Evolutionary conservation across 2,113 vertebrate species (phyloP).

Genomic region (Gavia stellata): DNA sequence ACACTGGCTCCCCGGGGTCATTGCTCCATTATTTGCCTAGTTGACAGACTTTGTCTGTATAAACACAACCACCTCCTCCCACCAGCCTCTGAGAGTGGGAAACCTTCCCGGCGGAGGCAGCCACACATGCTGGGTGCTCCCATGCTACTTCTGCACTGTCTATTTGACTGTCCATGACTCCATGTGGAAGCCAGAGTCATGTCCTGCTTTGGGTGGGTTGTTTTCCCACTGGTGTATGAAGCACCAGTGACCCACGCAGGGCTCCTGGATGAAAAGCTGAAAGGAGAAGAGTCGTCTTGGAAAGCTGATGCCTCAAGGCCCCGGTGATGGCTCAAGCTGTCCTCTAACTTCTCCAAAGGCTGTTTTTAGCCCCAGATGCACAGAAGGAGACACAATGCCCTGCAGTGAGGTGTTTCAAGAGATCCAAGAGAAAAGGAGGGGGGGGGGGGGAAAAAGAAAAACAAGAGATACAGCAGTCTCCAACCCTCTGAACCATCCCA

Average conservation of each 20-base stretch:
- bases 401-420: background rate
- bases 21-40: background rate
- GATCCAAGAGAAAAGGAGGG: background rate
- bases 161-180: rapidly evolving
- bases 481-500: background rate
- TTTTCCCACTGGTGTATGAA: background rate
- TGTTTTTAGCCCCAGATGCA: background rate
- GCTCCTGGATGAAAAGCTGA: background rate
- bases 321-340: background rate
- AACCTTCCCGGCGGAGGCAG: background rate
- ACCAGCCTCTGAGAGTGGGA: background rate
- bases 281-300: background rate
- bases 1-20: rapidly evolving
- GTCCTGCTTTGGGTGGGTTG: background rate
- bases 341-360: background rate
- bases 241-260: rapidly evolving
- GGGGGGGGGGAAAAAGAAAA: background rate
- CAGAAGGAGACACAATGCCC: background rate
- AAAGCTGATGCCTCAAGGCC: background rate
- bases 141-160: background rate
- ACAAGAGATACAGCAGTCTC: background rate
- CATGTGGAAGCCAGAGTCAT: rapidly evolving
- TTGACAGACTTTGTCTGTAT: background rate
- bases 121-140: background rate
- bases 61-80: background rate